These are phyloP conservation scores for Julus scanicus DNA, from an alignment of 2,888 invertebrate genomes.

Conservation along the genomic window DNA sequence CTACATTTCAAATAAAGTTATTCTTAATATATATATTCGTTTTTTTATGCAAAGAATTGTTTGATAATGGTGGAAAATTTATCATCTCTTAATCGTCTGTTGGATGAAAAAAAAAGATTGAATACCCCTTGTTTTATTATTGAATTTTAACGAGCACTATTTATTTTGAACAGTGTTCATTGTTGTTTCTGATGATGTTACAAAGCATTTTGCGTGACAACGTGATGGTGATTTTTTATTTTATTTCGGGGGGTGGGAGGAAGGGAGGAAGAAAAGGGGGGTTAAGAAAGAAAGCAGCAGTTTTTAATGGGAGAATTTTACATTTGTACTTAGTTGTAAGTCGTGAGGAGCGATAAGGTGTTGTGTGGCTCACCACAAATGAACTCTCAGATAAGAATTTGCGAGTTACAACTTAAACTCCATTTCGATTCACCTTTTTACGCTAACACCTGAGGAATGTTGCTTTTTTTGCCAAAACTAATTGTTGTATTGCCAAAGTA, in stretches of 20 bases:
- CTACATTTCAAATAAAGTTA: constrained; percentile 19
- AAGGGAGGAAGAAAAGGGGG: too few species aligned
- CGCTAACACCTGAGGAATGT: constrained; percentile 8
- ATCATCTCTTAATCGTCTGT: constrained; percentile 8
- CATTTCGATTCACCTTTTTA: constrained; percentile 2
- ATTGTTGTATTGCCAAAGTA: constrained; percentile 11
- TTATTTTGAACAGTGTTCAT: constrained; percentile 48
- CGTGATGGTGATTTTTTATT: constrained; percentile 17
- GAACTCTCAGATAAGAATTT: constrained; percentile 48
- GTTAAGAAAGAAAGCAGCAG: background rate
- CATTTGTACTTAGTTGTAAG: constrained; percentile 38
- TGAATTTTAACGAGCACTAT: constrained; percentile 49
- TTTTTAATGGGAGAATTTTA: constrained; percentile 36
- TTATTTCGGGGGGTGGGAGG: background rate
- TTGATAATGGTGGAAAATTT: background rate
- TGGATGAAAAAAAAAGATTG: constrained; percentile 17
- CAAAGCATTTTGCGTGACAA: constrained; percentile 49
- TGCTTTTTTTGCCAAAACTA: constrained; percentile 11
- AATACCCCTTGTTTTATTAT: constrained; percentile 20
- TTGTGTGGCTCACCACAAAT: constrained; percentile 50
- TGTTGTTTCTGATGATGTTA: constrained; percentile 45
- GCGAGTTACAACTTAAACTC: constrained; percentile 42
- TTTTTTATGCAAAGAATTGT: background rate
- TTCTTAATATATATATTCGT: background rate
- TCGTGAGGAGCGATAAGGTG: constrained; percentile 51